Base-by-base conservation (phyloP, 2,888 invertebrate genomes). In the Lasioglossum figueresi region DNA sequence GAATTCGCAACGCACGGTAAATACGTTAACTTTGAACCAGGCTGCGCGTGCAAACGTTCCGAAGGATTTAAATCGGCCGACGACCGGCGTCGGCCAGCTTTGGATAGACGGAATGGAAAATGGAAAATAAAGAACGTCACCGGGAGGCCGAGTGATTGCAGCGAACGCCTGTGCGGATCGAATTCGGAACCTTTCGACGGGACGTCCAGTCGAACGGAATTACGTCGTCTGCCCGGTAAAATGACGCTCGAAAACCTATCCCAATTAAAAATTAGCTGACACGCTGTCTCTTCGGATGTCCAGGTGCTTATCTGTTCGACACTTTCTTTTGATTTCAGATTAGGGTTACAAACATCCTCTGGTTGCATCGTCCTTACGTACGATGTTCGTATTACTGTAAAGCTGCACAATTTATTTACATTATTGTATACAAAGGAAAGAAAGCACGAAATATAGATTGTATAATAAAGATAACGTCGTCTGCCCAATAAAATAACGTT, bases 91-190 rank as follows among this genome's bases (percentile, higher is more conserved):
- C 78, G 74, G n/a, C 56, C n/a, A n/a, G 56, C 56, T 56, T 56
- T 12, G 1, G 74, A 79, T 74, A 79, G 63, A 48, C 74, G 73
- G 66, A 43, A 74, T 68, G 37, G 73, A n/a, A 52, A 63, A 48
- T 74, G 48, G 48, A 45, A 74, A 74, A 80, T 80, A 80, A 74
- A 80, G 66, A 74, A 48, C 74, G 73, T 23, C 48, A 73, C 73
- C 4, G 48, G 14, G 23, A 31, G n/a, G 37, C 37, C 48, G 34
- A 73, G 73, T 73, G 73, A 73, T 73, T 73, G 73, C 73, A 73
- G 27, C 45, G 66, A 19, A 66, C 6, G 63, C 16, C 31, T 31
- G 6, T 27, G 37, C 43, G n/a, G 19, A 40, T 43, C 31, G 52
- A 31, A 59, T 31, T 63, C 63, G 63, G n/a, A 63, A 16, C 63